These are phyloP conservation scores for Tetanocera ferruginea DNA, from an alignment of 2,888 invertebrate species.

Conservation along the genomic window DNA sequence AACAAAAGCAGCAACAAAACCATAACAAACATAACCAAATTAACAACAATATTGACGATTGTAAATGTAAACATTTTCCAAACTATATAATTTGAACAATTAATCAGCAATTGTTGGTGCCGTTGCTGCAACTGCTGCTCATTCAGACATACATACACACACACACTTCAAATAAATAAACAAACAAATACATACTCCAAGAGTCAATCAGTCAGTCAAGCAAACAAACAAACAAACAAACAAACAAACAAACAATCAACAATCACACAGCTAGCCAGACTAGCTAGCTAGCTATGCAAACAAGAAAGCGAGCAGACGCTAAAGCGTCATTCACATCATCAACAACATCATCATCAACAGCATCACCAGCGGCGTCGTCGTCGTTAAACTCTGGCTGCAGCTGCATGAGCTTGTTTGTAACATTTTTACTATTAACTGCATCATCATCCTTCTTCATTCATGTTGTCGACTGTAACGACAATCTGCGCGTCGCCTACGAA, in stretches of 20 bases:
- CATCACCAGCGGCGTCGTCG: neutral
- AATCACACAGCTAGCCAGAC: constrained; percentile 7
- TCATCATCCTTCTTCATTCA: neutral
- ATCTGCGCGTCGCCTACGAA: constrained; percentile 78
- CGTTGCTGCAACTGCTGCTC: neutral
- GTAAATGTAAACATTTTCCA: neutral
- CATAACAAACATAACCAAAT: neutral
- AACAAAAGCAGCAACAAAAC: neutral
- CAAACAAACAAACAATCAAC: no score
- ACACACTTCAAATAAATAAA: neutral
- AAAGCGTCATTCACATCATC: constrained; percentile 14
- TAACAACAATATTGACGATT: neutral
- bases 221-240: constrained; percentile 5
- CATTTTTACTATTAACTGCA: constrained; percentile 15
- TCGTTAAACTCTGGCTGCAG: constrained; percentile 2
- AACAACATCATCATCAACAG: neutral
- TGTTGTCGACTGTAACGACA: constrained; percentile 72
- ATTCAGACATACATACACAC: neutral
- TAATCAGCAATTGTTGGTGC: neutral
- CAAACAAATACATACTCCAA: neutral
- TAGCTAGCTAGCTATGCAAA: neutral
- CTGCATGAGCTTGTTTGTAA: neutral
- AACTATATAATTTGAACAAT: neutral
- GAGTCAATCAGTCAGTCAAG: neutral
- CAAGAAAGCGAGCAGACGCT: constrained; percentile 6